These are phyloP conservation scores for Corythornis vintsioides DNA, from an alignment of 2,113 vertebrate species.

Conservation along the genomic window DNA sequence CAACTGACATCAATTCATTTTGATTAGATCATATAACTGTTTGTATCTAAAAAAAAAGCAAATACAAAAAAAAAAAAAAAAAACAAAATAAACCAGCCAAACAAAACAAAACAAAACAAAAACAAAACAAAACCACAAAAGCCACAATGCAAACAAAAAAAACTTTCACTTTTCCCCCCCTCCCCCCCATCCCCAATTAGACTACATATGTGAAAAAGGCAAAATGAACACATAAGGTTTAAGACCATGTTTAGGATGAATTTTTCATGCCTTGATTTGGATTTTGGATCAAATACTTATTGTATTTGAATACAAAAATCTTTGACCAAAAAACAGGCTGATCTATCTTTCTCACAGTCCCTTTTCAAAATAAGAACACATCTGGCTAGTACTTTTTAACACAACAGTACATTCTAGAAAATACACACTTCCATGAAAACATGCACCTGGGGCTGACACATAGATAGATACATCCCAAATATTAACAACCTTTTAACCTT, in stretches of 20 bases:
- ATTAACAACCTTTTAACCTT: neutral
- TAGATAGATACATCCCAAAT: neutral
- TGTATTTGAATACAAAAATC: neutral
- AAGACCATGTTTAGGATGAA: neutral
- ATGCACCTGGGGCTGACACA: neutral
- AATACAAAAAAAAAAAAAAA: neutral
- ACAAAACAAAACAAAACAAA: neutral
- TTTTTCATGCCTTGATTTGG: neutral
- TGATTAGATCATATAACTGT: neutral
- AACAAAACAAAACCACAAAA: neutral
- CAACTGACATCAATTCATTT: neutral
- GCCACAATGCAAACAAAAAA: neutral
- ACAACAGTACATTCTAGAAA: neutral
- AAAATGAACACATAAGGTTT: neutral
- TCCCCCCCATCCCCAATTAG: neutral
- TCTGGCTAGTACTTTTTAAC: neutral
- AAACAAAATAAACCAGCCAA: neutral
- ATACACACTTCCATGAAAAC: neutral
- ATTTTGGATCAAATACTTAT: neutral
- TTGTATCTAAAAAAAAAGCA: neutral
- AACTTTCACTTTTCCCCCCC: neutral
- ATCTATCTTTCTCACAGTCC: neutral
- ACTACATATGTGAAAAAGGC: neutral
- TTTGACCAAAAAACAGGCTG: neutral
- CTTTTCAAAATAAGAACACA: neutral